Percentiles rank a stretch among this genome's conserved stretches.
Evolutionary conservation across 2,113 vertebrate genomes (phyloP).

Genomic region (Hirundichthys speculiger): DNA sequence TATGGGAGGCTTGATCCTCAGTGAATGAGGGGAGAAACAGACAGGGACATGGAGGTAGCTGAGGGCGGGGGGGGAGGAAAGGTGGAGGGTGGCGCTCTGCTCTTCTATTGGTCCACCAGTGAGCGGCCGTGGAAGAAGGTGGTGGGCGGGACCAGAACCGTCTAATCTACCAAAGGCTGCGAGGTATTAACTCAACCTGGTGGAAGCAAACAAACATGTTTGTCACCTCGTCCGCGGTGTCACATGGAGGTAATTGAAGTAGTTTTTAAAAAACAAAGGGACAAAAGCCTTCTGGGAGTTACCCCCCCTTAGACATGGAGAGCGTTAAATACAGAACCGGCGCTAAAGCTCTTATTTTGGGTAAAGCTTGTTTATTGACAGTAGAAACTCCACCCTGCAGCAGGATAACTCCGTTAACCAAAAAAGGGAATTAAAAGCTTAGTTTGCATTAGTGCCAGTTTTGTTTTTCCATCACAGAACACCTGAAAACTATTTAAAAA

Average conservation of each 20-base stretch:
- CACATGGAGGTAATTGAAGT: slow-evolving; percentile 40
- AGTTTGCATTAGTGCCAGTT: slow-evolving; percentile 16
- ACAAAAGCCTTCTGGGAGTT: slow-evolving; percentile 29
- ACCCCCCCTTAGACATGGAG: slow-evolving; percentile 17
- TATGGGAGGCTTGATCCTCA: slow-evolving; percentile 87
- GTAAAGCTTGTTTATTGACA: slow-evolving; percentile 29
- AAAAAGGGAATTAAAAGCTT: slow-evolving; percentile 53
- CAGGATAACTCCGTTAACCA: slow-evolving; percentile 28
- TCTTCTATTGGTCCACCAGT: slow-evolving; percentile 24
- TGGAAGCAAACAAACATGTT: slow-evolving; percentile 68
- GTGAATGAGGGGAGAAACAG: slow-evolving; percentile 76
- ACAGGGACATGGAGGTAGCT: slow-evolving; percentile 30
- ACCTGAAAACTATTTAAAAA: neutral
- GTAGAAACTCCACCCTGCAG: slow-evolving; percentile 5
- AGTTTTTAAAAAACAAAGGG: slow-evolving; percentile 45
- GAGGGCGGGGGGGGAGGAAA: slow-evolving; percentile 24
- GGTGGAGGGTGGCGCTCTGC: slow-evolving; percentile 26
- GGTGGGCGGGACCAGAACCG: neutral
- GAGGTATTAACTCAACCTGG: slow-evolving; percentile 47
- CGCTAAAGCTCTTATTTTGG: slow-evolving; percentile 25
- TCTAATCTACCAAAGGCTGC: slow-evolving; percentile 37
- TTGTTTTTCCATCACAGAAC: neutral
- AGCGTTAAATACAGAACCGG: slow-evolving; percentile 20
- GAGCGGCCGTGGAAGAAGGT: slow-evolving; percentile 13
- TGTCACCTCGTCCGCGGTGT: slow-evolving; percentile 59